phyloP scores from a whole-genome alignment of 2,113 vertebrate species.

The Ceyx cyanopectus region DNA sequence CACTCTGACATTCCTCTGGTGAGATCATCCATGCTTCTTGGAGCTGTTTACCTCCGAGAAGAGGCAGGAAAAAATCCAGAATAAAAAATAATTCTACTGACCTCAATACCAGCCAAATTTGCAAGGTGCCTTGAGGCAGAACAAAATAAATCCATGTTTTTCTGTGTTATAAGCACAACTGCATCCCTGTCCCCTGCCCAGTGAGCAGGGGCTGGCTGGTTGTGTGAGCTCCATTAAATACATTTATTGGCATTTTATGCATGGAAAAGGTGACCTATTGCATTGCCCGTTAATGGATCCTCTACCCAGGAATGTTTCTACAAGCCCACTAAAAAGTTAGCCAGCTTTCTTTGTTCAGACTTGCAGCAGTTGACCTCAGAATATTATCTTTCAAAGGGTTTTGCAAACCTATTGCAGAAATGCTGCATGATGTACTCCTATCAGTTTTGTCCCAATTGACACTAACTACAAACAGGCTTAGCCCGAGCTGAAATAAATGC shows the following conservation, averaged over 20 bases:
- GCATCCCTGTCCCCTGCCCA: neutral
- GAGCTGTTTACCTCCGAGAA: neutral
- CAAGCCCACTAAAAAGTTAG: neutral
- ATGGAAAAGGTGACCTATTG: constrained; percentile 14
- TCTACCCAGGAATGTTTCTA: neutral
- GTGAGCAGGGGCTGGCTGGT: neutral
- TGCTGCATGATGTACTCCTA: neutral
- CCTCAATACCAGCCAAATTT: neutral
- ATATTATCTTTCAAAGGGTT: neutral
- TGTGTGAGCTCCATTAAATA: neutral
- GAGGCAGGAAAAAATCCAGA: neutral
- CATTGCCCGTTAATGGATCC: neutral
- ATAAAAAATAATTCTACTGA: neutral
- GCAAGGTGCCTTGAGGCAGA: neutral
- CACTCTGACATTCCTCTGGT: neutral
- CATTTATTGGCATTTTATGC: neutral
- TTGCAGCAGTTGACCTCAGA: neutral
- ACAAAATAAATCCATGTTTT: neutral
- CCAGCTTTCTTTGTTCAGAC: neutral
- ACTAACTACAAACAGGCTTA: neutral
- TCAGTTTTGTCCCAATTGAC: neutral
- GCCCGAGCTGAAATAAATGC: neutral
- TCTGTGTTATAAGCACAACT: neutral
- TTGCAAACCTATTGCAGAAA: neutral
- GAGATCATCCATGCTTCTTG: neutral